Conservation (phyloP, 92 coral and sea anemone genomes). For the Galaxea fascicularis region DNA sequence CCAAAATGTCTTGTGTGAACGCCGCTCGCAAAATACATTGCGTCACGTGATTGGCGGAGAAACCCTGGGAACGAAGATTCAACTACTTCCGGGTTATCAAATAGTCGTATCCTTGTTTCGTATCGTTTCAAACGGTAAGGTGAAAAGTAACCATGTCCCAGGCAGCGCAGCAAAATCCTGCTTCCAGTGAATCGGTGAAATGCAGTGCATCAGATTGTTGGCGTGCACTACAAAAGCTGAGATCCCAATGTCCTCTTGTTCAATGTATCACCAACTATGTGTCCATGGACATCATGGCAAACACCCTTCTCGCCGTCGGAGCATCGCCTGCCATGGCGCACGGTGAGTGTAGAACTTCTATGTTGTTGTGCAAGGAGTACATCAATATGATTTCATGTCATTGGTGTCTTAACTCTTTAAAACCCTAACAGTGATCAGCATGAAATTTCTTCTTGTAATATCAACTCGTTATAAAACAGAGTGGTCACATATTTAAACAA, state of each 20-base stretch:
- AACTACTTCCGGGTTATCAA: slow-evolving; percentile 1
- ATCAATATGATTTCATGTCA: not conserved
- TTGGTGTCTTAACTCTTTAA: no score
- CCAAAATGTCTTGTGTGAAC: not conserved
- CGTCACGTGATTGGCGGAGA: not conserved
- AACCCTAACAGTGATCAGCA: no score
- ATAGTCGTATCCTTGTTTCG: not conserved
- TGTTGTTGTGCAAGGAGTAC: not conserved
- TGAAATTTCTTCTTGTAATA: no score
- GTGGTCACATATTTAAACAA: no score
- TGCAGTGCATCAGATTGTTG: slow-evolving; percentile 32
- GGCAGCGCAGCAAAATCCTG: not conserved
- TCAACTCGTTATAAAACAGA: no score
- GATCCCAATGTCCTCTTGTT: slow-evolving; percentile 59
- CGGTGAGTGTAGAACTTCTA: slow-evolving; percentile 37
- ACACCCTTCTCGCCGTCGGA: slow-evolving; percentile 61
- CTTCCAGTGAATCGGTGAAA: not conserved
- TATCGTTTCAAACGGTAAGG: not conserved
- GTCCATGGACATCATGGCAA: slow-evolving; percentile 70
- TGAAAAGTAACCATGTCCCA: slow-evolving; percentile 11
- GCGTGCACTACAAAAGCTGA: slow-evolving; percentile 33
- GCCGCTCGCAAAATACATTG: not conserved
- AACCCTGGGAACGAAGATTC: not conserved
- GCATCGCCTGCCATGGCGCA: slow-evolving; percentile 70
- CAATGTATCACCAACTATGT: slow-evolving; percentile 67